Percentiles rank a stretch among this genome's conserved stretches.
phyloP scores from a whole-genome alignment of 2,888 invertebrate genomes.

The Lagria hirta region DNA sequence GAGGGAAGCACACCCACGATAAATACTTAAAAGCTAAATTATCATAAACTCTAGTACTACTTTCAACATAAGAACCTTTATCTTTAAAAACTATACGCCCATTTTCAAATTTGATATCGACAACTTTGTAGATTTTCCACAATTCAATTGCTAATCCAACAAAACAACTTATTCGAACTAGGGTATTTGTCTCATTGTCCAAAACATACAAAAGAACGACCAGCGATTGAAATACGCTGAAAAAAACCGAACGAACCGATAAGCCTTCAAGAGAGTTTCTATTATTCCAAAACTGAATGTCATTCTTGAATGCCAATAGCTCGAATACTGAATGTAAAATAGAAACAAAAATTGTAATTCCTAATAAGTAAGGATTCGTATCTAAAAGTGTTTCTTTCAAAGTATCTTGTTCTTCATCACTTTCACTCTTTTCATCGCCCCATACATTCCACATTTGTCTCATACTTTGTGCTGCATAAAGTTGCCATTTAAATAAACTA shows the following conservation, averaged over 20 bases:
- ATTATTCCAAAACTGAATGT: constrained; percentile 99
- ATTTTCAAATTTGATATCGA: constrained; percentile 79
- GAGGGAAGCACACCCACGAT: constrained; percentile 93
- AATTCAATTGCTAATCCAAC: constrained; percentile 94
- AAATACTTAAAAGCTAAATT: constrained; percentile 94
- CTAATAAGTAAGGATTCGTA: constrained; percentile 94
- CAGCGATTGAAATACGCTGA: constrained; percentile 95
- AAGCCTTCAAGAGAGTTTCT: constrained; percentile 95
- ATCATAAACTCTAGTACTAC: constrained; percentile 92
- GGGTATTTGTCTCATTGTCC: constrained; percentile 97
- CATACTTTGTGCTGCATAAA: constrained; percentile 96
- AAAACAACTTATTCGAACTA: constrained; percentile 92
- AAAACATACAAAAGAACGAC: constrained; percentile 95
- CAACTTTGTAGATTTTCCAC: constrained; percentile 98
- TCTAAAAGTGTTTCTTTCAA: constrained; percentile 93
- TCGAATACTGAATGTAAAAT: constrained; percentile 97
- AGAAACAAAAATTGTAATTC: constrained; percentile 87
- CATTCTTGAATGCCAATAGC: constrained; percentile 98
- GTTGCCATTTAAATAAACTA: constrained; percentile 96
- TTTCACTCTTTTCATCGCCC: constrained; percentile 75
- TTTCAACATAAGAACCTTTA: constrained; percentile 95
- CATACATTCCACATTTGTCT: constrained; percentile 78
- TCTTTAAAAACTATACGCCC: constrained; percentile 83
- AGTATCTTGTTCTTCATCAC: constrained; percentile 85
- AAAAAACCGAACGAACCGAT: constrained; percentile 97